These are phyloP conservation scores for Antheraea pernyi DNA, from an alignment of 1,140 invertebrate genomes.

Conservation along the genomic window DNA sequence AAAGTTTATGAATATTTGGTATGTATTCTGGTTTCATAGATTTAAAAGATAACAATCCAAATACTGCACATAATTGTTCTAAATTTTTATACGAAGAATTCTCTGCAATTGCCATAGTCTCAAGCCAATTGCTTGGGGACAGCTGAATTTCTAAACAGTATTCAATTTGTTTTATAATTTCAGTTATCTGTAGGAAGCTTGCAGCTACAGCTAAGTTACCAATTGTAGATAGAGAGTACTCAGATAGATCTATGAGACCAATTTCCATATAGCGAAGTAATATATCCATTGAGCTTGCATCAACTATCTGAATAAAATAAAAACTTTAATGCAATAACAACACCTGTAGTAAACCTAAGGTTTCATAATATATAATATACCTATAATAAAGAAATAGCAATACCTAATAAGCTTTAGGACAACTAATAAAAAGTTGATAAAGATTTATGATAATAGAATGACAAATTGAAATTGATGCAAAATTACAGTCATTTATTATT, in stretches of 20 bases:
- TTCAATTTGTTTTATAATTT: conserved; percentile 66
- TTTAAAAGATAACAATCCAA: conserved; percentile 55
- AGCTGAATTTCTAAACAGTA: conserved; percentile 51
- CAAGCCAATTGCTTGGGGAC: conserved; percentile 48
- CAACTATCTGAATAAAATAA: conserved; percentile 51
- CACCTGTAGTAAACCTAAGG: neutral
- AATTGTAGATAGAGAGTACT: conserved; percentile 41
- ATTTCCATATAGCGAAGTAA: conserved; percentile 61
- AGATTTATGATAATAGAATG: too few species aligned
- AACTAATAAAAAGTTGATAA: too few species aligned
- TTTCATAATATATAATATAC: too few species aligned
- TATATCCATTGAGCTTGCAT: conserved; percentile 54
- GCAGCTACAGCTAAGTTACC: conserved; percentile 50
- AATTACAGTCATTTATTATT: too few species aligned
- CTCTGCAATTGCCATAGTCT: conserved; percentile 55
- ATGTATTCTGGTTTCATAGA: conserved; percentile 56
- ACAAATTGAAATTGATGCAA: too few species aligned
- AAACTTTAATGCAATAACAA: conserved; percentile 8
- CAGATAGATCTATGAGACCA: conserved; percentile 57
- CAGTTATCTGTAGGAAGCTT: conserved; percentile 62
- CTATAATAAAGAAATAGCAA: too few species aligned
- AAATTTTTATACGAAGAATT: conserved; percentile 46
- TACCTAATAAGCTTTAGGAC: too few species aligned
- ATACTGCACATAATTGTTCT: conserved; percentile 42
- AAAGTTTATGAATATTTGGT: conserved; percentile 46